Conservation (phyloP, 2,797 vertebrate genomes). For the Chelonia mydas region DNA sequence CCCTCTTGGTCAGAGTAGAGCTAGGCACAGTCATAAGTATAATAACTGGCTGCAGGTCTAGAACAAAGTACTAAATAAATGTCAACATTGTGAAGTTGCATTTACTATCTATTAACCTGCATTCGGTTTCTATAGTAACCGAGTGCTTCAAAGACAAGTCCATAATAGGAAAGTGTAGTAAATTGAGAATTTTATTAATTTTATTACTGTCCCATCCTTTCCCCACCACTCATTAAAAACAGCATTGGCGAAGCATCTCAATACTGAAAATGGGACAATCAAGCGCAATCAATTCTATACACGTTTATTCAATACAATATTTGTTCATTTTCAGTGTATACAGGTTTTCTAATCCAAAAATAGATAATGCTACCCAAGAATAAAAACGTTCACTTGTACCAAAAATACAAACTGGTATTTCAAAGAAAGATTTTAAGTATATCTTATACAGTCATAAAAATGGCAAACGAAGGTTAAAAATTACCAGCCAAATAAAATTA, state of each 20-base stretch:
- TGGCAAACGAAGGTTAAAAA: slow-evolving; percentile 18
- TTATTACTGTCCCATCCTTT: neutral
- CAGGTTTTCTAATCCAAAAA: slow-evolving; percentile 15
- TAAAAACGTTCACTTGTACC: slow-evolving; percentile 55
- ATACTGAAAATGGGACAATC: neutral
- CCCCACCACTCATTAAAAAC: neutral
- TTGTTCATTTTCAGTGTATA: neutral
- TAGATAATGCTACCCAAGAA: slow-evolving; percentile 30
- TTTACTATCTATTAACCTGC: neutral
- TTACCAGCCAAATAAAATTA: slow-evolving; percentile 52
- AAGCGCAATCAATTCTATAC: neutral
- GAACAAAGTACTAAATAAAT: neutral
- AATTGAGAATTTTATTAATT: neutral
- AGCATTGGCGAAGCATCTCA: neutral
- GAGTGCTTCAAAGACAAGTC: neutral
- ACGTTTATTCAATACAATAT: neutral
- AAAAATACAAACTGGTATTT: slow-evolving; percentile 26
- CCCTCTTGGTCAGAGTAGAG: neutral
- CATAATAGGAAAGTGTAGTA: neutral
- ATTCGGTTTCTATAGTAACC: neutral
- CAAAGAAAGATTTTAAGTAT: slow-evolving; percentile 36
- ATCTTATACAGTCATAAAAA: neutral
- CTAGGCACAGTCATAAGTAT: neutral
- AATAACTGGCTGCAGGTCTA: neutral
- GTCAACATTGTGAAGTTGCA: neutral